A percentile compares a stretch with the other conserved stretches of the same genome.
Evolutionary conservation across 2,888 invertebrate genomes (phyloP).

Genomic region (Andrena praecox): DNA sequence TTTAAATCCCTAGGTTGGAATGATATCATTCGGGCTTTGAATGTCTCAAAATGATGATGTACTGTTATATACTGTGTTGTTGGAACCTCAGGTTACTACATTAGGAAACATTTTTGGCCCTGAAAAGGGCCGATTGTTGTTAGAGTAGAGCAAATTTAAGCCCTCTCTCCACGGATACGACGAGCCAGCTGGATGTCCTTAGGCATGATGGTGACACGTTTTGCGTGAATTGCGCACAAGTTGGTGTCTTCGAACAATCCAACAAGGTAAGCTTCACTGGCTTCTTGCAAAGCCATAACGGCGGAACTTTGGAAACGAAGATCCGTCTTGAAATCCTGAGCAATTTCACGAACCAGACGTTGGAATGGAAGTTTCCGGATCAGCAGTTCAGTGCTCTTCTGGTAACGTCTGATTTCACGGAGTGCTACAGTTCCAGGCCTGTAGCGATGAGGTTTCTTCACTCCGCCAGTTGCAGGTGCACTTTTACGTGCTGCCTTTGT

Average conservation of each 20-base stretch:
- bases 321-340: constrained; percentile 91
- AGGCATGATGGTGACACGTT: constrained; percentile 89
- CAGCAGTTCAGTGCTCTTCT: constrained; percentile 90
- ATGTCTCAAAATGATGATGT: too few relatives aligned
- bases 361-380: constrained; percentile 91
- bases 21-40: too few relatives aligned
- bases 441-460: constrained; percentile 94
- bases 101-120: neutral
- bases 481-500: constrained; percentile 98
- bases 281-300: constrained; percentile 89
- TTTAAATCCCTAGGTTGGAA: too few relatives aligned
- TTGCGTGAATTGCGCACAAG: constrained; percentile 92
- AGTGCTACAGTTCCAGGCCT: constrained; percentile 90
- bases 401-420: constrained; percentile 90
- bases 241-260: constrained; percentile 92
- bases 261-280: constrained; percentile 88
- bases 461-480: constrained; percentile 97
- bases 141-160: neutral
- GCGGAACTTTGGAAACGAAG: constrained; percentile 90
- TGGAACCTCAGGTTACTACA: neutral
- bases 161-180: constrained; percentile 68
- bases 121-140: constrained; percentile 32
- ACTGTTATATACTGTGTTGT: neutral
- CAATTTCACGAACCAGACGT: constrained; percentile 90
- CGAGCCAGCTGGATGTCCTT: constrained; percentile 87